Evolutionary conservation across 2,113 vertebrate genomes (phyloP), one percentile per base, ranked within the genome.

Genomic region (Gnathonemus longibarbis): DNA sequence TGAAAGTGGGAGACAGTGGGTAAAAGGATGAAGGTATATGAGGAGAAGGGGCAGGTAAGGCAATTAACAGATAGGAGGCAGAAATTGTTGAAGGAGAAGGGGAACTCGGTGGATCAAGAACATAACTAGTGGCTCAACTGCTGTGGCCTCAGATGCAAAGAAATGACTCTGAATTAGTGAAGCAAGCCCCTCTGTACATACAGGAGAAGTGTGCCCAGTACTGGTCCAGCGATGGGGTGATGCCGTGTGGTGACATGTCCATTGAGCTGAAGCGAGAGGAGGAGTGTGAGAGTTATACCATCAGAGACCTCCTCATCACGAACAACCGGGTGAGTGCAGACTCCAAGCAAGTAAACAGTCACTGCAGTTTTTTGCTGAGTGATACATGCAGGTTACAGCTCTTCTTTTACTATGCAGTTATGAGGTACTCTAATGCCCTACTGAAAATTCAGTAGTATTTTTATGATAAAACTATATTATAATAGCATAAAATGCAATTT

Each of bases 121-220:
- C 70, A 77, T 77, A 13, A 31, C 27, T 2, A 8, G 35, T 4
- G n/a, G 62, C n/a, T 70, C 62, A 42, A 17, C 74, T 8, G 35
- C 17, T 42, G 35, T 39, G 74, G 15, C 62, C n/a, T 21, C 35
- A 42, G 74, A 42, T 19, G 35, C 39, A 80, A 42, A 80, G 15
- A 39, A 80, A 7, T 42, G 11, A 35, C 5, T 80, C 35, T 35
- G 74, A 85, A 90, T 58, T 31, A 45, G 7, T n/a, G 3, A 56
- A 31, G 27, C 17, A 9, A 39, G 39, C 31, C 13, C 74, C 35
- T 15, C 58, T 80, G n/a, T 2, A 46, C 80, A 46, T 92, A 24
- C 89, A 99, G 98, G 98, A 99, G 91, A 99, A 99, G 91, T 99
- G 98, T 95, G 97, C 96, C 90, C 98, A 98, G 95, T 99, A 99